Conservation (phyloP, 2,797 vertebrate species). For the Lepus oiostolus region DNA sequence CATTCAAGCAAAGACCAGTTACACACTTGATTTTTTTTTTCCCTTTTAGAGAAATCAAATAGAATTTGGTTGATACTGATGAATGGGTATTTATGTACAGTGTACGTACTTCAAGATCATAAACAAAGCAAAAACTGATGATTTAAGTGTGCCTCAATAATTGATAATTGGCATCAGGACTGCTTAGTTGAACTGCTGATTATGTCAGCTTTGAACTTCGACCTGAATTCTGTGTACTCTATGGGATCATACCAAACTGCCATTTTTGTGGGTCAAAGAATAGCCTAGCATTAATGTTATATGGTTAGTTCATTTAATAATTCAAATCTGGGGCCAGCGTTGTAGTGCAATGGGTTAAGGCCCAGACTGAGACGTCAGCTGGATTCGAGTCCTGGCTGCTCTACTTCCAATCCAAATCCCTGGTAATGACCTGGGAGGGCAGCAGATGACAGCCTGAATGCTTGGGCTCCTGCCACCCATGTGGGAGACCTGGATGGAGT, state of each 20-base stretch:
- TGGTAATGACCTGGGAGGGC: no score
- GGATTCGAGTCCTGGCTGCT: no score
- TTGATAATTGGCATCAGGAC: neutral
- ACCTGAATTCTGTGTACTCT: neutral
- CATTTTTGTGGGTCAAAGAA: neutral
- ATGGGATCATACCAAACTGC: neutral
- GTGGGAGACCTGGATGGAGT: no score
- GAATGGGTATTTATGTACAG: neutral
- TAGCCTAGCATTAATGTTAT: neutral
- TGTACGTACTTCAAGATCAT: conserved; percentile 15
- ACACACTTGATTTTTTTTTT: neutral
- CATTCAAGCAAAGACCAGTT: neutral
- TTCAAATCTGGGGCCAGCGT: neutral
- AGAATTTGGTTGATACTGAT: neutral
- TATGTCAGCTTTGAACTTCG: neutral
- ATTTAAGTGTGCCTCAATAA: neutral
- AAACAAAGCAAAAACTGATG: neutral
- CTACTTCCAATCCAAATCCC: no score
- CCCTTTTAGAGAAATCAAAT: neutral
- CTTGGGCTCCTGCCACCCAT: no score
- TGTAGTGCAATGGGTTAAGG: no score
- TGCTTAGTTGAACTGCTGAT: neutral
- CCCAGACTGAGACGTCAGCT: no score
- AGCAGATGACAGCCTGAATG: no score
- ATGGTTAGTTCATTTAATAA: neutral